These are phyloP conservation scores for Aphelenchoides fujianensis DNA, from an alignment of 1,140 invertebrate genomes.

Conservation along the genomic window DNA sequence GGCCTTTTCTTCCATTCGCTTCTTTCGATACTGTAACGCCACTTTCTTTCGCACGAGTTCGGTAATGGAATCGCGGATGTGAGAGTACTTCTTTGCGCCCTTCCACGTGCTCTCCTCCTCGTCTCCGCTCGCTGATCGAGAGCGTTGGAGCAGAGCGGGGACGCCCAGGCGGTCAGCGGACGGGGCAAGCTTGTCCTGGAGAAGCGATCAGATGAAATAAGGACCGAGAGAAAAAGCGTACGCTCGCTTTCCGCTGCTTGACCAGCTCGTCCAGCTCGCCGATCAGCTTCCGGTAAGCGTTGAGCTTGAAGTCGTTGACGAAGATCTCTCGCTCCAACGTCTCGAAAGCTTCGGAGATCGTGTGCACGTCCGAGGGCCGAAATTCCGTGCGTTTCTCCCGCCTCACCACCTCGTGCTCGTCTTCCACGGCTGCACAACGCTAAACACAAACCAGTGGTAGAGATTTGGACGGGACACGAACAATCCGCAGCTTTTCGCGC, in stretches of 20 bases:
- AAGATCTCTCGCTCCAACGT: not conserved
- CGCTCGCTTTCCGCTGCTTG: constrained; percentile 15
- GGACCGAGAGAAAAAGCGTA: constrained; percentile 2
- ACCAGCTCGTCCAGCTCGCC: constrained; percentile 15
- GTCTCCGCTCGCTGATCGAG: constrained; percentile 15
- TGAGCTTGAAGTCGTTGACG: constrained; percentile 9
- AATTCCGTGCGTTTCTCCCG: not conserved
- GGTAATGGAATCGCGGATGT: constrained; percentile 26
- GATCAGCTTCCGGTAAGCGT: constrained; percentile 8
- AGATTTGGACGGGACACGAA: too few species aligned
- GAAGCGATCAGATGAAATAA: constrained; percentile 11
- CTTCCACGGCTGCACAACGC: not conserved
- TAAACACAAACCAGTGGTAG: not conserved
- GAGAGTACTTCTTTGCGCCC: not conserved
- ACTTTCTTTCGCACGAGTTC: constrained; percentile 22
- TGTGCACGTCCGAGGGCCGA: not conserved
- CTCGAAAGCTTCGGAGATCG: constrained; percentile 8
- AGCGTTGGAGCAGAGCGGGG: not conserved
- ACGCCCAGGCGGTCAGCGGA: constrained; percentile 3
- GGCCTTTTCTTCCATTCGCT: constrained; percentile 30
- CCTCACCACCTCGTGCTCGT: constrained; percentile 1
- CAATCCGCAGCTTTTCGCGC: not conserved
- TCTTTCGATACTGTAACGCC: constrained; percentile 23
- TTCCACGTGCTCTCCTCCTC: not conserved
- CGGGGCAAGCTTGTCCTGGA: constrained; percentile 21